Conservation (phyloP, 2,888 invertebrate genomes). For the Leucophora obtusa region DNA sequence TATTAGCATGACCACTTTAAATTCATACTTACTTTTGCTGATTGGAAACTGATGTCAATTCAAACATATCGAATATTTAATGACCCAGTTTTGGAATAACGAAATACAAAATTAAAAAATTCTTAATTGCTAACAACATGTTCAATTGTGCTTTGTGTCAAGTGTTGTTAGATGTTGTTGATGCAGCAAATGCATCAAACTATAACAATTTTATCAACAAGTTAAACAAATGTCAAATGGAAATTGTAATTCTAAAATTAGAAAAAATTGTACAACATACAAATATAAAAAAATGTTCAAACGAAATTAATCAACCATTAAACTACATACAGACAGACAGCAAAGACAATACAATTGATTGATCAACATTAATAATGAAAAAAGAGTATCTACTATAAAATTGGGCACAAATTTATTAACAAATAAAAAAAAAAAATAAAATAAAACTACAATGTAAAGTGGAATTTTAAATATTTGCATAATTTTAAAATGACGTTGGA, state of each 20-base stretch:
- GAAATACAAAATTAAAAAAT: constrained; percentile 21
- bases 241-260: constrained; percentile 26
- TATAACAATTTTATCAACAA: constrained; percentile 16
- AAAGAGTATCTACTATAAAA: constrained; percentile 8
- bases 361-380: constrained; percentile 22
- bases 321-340: background rate
- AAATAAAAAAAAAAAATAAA: no score
- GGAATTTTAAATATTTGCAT: constrained; percentile 1
- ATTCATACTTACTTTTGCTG: background rate
- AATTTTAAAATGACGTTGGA: background rate
- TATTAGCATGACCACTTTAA: constrained; percentile 37
- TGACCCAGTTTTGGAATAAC: constrained; percentile 43
- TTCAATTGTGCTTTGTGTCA: constrained; percentile 16
- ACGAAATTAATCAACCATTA: constrained; percentile 38
- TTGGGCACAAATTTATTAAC: constrained; percentile 60
- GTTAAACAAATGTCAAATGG: constrained; percentile 8
- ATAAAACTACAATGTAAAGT: constrained; percentile 31
- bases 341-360: constrained; percentile 32
- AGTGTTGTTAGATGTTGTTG: background rate
- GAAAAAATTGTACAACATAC: constrained; percentile 2
- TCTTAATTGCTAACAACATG: constrained; percentile 36
- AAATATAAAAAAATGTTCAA: background rate
- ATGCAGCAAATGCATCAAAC: constrained; percentile 17
- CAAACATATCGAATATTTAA: constrained; percentile 25
- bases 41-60: constrained; percentile 50